Conservation (phyloP, 1,140 invertebrate species). For the Callitettix versicolor region DNA sequence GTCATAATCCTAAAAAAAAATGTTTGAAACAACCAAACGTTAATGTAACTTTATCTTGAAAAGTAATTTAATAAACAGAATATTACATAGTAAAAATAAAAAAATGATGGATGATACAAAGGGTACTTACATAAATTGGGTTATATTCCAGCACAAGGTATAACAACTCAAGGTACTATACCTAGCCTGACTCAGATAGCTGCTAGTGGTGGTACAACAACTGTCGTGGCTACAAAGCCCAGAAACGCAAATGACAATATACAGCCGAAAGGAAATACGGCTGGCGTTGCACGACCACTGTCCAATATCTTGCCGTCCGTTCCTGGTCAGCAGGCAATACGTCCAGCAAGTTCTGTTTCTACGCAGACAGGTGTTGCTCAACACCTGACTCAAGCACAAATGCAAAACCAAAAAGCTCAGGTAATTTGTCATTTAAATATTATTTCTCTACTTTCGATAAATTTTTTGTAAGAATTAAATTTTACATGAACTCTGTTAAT, state of each 20-base stretch:
- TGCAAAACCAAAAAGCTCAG: conserved; percentile 19
- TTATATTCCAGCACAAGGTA: conserved; percentile 5
- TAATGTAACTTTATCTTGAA: no score
- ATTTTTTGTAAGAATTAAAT: no score
- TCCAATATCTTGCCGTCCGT: conserved; percentile 28
- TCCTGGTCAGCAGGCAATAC: conserved; percentile 35
- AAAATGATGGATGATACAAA: background rate
- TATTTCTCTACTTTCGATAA: no score
- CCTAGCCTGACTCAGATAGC: conserved; percentile 10
- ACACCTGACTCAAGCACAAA: conserved; percentile 22
- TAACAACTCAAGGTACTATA: background rate
- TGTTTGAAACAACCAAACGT: no score
- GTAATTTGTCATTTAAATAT: conserved; percentile 9
- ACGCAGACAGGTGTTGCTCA: conserved; percentile 59
- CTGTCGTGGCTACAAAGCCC: conserved; percentile 7
- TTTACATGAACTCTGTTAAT: no score
- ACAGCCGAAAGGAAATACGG: conserved; percentile 23
- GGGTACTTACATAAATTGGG: background rate
- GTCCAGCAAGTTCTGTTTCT: conserved; percentile 64
- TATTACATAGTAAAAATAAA: background rate
- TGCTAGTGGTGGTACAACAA: conserved; percentile 2
- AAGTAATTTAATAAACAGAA: no score
- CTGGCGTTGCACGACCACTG: conserved; percentile 21
- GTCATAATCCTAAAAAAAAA: no score
- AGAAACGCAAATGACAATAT: conserved; percentile 19